Base-by-base conservation (phyloP, 2,888 invertebrate species). In the Azorinus chamasolen region DNA sequence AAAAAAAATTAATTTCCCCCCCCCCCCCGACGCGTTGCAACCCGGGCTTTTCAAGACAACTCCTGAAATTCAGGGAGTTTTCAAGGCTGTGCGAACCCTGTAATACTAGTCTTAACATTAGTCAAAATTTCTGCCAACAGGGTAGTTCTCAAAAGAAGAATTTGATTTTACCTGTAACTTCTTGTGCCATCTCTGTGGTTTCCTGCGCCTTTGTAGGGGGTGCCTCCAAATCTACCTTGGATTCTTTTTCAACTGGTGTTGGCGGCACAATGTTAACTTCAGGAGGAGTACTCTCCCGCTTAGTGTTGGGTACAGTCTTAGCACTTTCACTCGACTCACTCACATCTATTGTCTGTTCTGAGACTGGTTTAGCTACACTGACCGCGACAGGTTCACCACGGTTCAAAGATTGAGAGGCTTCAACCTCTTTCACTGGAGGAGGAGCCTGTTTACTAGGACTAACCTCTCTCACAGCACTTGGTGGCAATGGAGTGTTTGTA, bases 221-320 rank as follows among this genome's bases (percentile, higher is more conserved):
- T 65, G 66, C 57, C 22, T 66, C 70, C 27, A 78, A 54, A 32
- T 77, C 77, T 16, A 68, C 46, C 54, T 78, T 73, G 14, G 59
- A 48, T 25, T 77, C 74, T 45, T 80, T 80, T 24, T 80, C 77
- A 6, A 80, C 80, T 0, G 80, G 80, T 1, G 80, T 80, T 16
- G 80, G 76, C 5, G 80, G 80, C 51, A 77, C 50, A 20, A 80
- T 66, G 27, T 73, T 46, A 4, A 80, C 76, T 61, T 80, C 80
- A 22, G 80, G 80, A n/a, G 80, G 74, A 10, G 27, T 24, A 20
- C n/a, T 41, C 53, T 18, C 43, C 24, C 16, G 58, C 24, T 24
- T 66, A 18, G 25, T 41, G 25, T 50, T 55, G 20, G 59, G 20
- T 25, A 14, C 22, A 27, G 53, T 45, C 45, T 51, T 58, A 54